These are phyloP conservation scores for Etheostoma cragini DNA, from an alignment of 2,113 vertebrate genomes.

Conservation along the genomic window DNA sequence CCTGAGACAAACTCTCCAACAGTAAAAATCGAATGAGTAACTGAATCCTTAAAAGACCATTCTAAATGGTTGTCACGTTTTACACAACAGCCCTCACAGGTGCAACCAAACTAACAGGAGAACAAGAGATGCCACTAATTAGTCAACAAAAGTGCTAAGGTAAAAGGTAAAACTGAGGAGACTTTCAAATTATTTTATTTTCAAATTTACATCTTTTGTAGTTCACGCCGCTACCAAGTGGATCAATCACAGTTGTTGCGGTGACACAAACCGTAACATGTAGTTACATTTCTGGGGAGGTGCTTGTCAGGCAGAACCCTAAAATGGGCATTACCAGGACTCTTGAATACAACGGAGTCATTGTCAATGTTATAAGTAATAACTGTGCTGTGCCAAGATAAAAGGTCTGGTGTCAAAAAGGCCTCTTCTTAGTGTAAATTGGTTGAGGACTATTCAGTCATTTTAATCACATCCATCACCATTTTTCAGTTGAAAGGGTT, in stretches of 20 bases:
- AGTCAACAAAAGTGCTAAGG: no score
- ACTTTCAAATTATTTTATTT: slow-evolving; percentile 3
- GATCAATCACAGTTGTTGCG: no score
- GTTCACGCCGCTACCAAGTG: no score
- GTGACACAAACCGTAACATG: no score
- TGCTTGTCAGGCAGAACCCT: no score
- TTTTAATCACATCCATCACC: background rate
- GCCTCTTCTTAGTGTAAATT: background rate
- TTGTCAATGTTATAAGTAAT: background rate
- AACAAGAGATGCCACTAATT: background rate
- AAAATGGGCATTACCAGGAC: no score
- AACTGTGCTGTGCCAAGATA: background rate
- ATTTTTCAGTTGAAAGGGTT: background rate
- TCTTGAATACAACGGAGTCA: background rate
- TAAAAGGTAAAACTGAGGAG: no score
- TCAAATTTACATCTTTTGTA: background rate
- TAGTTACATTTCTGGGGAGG: no score
- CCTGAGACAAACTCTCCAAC: background rate
- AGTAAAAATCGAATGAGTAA: no score
- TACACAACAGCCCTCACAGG: background rate
- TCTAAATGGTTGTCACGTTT: background rate
- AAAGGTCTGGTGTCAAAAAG: background rate
- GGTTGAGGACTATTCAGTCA: no score
- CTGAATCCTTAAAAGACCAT: background rate
- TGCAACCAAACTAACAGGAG: background rate